Evolutionary conservation across 2,113 vertebrate species (phyloP).

Genomic region (Geococcyx californianus): DNA sequence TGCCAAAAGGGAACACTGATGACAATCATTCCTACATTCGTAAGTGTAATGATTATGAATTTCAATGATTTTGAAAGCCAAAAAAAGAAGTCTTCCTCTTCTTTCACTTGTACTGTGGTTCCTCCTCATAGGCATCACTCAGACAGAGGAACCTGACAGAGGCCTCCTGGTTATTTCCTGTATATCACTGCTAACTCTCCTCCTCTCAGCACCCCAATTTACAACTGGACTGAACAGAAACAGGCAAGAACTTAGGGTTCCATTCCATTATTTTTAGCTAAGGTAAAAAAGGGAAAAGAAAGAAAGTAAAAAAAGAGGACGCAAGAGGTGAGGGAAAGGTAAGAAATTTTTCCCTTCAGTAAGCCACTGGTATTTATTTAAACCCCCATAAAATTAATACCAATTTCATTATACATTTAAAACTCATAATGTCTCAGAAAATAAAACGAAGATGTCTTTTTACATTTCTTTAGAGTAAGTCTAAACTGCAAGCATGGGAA

Average conservation of each 20-base stretch:
- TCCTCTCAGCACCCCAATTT: too few relatives aligned
- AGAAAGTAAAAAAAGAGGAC: background rate
- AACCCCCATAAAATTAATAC: background rate
- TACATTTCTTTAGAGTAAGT: background rate
- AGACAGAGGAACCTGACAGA: background rate
- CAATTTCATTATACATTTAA: background rate
- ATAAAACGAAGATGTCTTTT: background rate
- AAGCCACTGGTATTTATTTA: background rate
- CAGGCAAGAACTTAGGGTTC: too few relatives aligned
- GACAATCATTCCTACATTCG: background rate
- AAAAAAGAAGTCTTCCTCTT: background rate
- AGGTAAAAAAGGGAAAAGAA: too few relatives aligned
- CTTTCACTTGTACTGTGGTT: background rate
- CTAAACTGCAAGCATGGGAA: background rate
- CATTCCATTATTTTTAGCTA: too few relatives aligned
- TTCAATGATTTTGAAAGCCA: background rate
- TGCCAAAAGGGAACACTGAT: background rate
- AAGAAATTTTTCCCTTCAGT: background rate
- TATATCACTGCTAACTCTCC: too few relatives aligned
- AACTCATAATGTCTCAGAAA: background rate
- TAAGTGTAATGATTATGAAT: background rate
- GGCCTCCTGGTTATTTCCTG: too few relatives aligned
- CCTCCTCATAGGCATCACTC: background rate
- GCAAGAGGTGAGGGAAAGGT: rapidly evolving
- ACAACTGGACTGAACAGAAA: too few relatives aligned